These are phyloP conservation scores for Salminus brasiliensis DNA, from an alignment of 2,113 vertebrate genomes.

Conservation along the genomic window DNA sequence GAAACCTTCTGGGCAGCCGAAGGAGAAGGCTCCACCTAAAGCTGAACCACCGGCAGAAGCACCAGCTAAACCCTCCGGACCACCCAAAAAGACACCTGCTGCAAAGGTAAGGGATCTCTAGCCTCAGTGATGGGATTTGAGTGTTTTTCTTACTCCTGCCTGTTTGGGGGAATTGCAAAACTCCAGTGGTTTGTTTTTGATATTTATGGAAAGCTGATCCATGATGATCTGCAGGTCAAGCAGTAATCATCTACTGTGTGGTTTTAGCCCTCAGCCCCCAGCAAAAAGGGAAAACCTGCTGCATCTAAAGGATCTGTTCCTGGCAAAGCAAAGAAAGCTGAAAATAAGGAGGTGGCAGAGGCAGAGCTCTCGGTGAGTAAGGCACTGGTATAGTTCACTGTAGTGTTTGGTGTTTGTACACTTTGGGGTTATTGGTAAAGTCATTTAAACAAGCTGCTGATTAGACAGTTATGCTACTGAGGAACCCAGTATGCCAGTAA, in stretches of 20 bases:
- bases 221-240: too few relatives aligned
- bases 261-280: conserved; percentile 79
- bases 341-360: conserved; percentile 85
- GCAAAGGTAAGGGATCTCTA: conserved; percentile 76
- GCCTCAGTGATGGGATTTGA: too few relatives aligned
- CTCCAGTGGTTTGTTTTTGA: too few relatives aligned
- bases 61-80: conserved; percentile 76
- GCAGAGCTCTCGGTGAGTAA: conserved; percentile 84
- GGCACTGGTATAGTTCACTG: too few relatives aligned
- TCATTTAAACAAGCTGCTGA: too few relatives aligned
- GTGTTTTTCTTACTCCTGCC: too few relatives aligned
- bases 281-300: conserved; percentile 85
- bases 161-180: too few relatives aligned
- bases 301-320: conserved; percentile 60
- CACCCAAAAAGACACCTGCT: conserved; percentile 76
- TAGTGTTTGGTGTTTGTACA: too few relatives aligned
- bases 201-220: not conserved
- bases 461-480: too few relatives aligned
- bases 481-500: too few relatives aligned
- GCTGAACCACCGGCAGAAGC: conserved; percentile 71
- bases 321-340: conserved; percentile 85
- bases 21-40: conserved; percentile 82
- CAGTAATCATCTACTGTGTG: not conserved
- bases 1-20: conserved; percentile 76
- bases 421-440: too few relatives aligned